Base-by-base conservation (phyloP, 2,113 vertebrate genomes). In the Gila orcuttii region DNA sequence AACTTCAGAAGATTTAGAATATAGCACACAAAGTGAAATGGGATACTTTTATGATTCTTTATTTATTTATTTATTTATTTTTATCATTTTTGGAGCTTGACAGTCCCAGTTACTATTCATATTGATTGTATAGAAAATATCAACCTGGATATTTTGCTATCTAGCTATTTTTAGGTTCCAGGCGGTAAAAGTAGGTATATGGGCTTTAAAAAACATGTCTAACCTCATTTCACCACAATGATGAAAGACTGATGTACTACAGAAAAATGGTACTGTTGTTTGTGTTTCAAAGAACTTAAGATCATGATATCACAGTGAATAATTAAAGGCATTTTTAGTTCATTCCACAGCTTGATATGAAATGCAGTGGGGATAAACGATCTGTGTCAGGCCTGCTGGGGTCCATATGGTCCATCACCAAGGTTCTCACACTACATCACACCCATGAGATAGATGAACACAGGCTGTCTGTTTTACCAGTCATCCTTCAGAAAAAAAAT, bases 381-480 rank as follows among this genome's bases (percentile, higher is more conserved):
- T 85, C 47, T 85, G 25, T 85, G 76, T 73, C 64, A 79, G 55
- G 33, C 33, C 68, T 47, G 50, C 66, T 42, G 64, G 28, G 64
- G 64, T 79, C 79, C 79, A 81, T 81, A 81, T 81, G 79, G 77
- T 79, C 79, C 47, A 39, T 78, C 62, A 47, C 47, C 47, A 47
- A 39, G 77, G 84, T 71, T 68, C 21, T 73, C 36, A 31, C 64
- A 60, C 25, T 73, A 80, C 77, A 79, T 86, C 66, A 60, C 73
- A 76, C 42, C 73, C 59, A 17, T 66, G 59, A 66, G 74, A 77
- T 76, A 7, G 36, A 77, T 64, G 77, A 79, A 69, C 68, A 86
- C 64, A 42, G 7, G 50, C 64, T 60, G 71, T 47, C 74, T 73
- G n/a, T 86, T 59, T 39, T 80, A 50, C n/a, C 76, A 42, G 17